Percentiles rank a stretch among this genome's conserved stretches.
Conservation (phyloP, 2,113 vertebrate species). For the Cariama cristata region DNA sequence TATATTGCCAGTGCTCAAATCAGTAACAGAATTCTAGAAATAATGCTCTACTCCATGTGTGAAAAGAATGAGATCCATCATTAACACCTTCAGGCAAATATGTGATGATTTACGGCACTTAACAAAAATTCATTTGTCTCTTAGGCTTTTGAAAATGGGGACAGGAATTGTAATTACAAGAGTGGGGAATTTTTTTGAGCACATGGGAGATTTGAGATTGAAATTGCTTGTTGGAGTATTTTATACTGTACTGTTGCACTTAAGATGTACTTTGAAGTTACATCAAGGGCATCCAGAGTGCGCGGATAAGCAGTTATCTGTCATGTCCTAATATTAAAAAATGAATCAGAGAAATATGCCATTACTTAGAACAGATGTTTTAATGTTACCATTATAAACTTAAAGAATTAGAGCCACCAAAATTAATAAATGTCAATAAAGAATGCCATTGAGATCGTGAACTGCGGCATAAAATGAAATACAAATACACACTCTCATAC, state of each 20-base stretch:
- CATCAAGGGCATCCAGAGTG: conserved; percentile 1
- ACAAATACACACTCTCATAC: not conserved
- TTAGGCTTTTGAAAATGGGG: conserved; percentile 28
- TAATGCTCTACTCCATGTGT: not conserved
- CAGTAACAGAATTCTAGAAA: not conserved
- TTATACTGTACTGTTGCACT: not conserved
- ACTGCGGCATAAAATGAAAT: not conserved
- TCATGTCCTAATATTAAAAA: not conserved
- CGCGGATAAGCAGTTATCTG: not conserved
- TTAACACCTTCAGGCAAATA: conserved; percentile 18
- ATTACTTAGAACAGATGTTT: not conserved
- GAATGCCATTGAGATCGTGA: not conserved
- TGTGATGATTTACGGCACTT: not conserved
- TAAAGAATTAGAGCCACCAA: not conserved
- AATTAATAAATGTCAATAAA: conserved; percentile 16
- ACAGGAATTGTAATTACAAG: not conserved
- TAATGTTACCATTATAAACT: conserved; percentile 3
- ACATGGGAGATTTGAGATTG: not conserved
- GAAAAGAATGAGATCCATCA: not conserved
- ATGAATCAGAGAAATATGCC: not conserved
- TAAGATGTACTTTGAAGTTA: conserved; percentile 14
- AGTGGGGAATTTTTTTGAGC: not conserved
- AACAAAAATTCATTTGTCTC: not conserved
- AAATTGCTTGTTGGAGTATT: not conserved
- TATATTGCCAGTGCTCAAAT: not conserved